Evolutionary conservation across 2,888 invertebrate genomes (phyloP), one percentile per base, ranked within the genome.

Genomic region (Liopterus haemorrhoidalis): DNA sequence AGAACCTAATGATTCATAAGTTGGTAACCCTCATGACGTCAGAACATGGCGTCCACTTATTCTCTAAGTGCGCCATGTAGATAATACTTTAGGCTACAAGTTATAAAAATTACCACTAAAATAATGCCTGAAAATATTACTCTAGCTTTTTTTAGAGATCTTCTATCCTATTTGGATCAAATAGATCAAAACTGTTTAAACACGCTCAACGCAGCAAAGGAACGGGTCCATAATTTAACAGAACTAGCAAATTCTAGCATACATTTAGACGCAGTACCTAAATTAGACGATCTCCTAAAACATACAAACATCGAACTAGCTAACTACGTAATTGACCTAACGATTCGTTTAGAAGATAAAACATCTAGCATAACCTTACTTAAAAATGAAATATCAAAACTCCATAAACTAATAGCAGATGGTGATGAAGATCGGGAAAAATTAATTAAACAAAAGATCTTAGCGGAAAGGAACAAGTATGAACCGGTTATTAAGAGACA

Each of bases 401-500:
- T 79, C 52, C 71, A 78, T 58, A 76, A 75, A 32, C 61, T 69
- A 46, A 57, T 69, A 3, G 58, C 66, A 30, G 59, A 65, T 38
- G 62, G 70, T 20, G 65, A 67, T 1, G 64, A 63, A 21, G 64
- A 68, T 30, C 65, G 64, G 16, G 69, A 70, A 28, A 63, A 65
- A 16, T 68, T 54, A 21, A 69, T 70, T 44, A 61, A 64, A 14
- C 63, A 70, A 2, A 71, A 71, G 48, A 55, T 79, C 41, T 70
- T 72, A 14, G 69, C 73, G 20, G 78, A 81, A 54, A 81, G 81
- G 60, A 74, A 78, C 16, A 86, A 88, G 54, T 85, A 82, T 56
- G 87, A 88, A 57, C 73, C 65, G 2, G 75, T 83, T 1, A 77
- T 89, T 15, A 78, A 81, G 52, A 72, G 89, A 9, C 89, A 89